Conservation (phyloP, 2,797 vertebrate species). For the Psittacula echo region DNA sequence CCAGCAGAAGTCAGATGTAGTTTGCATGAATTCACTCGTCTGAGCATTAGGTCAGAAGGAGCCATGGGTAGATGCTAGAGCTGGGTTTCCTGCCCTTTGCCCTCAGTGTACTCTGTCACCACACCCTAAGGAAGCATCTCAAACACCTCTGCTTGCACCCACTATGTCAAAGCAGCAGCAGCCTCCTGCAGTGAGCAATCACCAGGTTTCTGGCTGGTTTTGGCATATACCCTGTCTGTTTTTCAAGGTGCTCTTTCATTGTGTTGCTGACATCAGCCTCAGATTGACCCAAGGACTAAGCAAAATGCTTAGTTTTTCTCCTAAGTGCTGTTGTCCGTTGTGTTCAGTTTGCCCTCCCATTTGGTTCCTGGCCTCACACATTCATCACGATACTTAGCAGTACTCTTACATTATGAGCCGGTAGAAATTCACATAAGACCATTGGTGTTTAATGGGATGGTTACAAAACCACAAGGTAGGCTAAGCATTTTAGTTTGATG, state of each 20-base stretch:
- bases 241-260: neutral
- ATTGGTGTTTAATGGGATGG: neutral
- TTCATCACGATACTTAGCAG: neutral
- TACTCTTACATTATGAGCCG: neutral
- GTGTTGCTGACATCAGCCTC: neutral
- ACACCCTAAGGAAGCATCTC: neutral
- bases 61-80: neutral
- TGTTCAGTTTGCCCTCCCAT: neutral
- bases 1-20: neutral
- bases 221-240: too few relatives aligned
- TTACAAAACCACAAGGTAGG: neutral
- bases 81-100: neutral
- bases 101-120: neutral
- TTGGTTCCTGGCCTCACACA: neutral
- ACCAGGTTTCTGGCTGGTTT: neutral
- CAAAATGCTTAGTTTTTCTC: neutral
- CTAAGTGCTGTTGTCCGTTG: neutral
- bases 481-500: neutral
- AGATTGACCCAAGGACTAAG: neutral
- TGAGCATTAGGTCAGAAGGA: accelerated
- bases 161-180: neutral
- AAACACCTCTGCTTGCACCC: neutral
- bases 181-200: neutral
- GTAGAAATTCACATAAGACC: neutral
- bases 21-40: neutral